phyloP scores from a whole-genome alignment of 2,113 vertebrate genomes.

The Cygnus buccinator region DNA sequence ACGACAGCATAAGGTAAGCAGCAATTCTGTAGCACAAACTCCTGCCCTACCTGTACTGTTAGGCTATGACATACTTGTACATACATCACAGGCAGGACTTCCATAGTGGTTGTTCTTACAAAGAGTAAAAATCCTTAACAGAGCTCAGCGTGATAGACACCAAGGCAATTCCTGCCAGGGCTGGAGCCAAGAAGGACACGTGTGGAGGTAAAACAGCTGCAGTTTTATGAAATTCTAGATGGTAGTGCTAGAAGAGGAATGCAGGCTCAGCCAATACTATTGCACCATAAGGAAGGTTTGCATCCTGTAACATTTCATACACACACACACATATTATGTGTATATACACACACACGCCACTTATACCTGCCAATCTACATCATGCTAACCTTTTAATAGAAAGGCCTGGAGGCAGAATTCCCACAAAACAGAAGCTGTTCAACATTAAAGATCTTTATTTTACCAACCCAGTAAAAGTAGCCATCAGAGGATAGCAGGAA shows the following conservation, averaged over 20 bases:
- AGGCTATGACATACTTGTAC: background rate
- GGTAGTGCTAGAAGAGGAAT: background rate
- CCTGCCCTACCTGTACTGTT: background rate
- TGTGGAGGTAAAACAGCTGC: rapidly evolving
- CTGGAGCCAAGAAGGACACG: background rate
- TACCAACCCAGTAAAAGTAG: background rate
- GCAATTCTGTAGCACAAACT: background rate
- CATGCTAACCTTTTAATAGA: background rate
- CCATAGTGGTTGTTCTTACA: background rate
- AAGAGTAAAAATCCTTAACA: background rate
- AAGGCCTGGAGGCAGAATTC: background rate
- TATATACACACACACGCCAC: rapidly evolving
- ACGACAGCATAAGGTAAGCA: background rate
- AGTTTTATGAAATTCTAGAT: background rate
- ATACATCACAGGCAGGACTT: background rate
- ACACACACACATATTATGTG: background rate
- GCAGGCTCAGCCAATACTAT: background rate
- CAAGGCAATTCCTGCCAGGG: background rate
- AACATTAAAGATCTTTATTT: background rate
- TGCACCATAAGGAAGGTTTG: background rate
- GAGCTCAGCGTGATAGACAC: background rate
- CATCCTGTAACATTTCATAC: background rate
- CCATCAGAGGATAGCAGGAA: background rate
- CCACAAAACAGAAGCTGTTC: background rate
- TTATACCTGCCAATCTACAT: background rate